Percentiles rank a stretch among this genome's conserved stretches.
Evolutionary conservation across 2,888 invertebrate species (phyloP).

Genomic region (Hyposoter didymator): DNA sequence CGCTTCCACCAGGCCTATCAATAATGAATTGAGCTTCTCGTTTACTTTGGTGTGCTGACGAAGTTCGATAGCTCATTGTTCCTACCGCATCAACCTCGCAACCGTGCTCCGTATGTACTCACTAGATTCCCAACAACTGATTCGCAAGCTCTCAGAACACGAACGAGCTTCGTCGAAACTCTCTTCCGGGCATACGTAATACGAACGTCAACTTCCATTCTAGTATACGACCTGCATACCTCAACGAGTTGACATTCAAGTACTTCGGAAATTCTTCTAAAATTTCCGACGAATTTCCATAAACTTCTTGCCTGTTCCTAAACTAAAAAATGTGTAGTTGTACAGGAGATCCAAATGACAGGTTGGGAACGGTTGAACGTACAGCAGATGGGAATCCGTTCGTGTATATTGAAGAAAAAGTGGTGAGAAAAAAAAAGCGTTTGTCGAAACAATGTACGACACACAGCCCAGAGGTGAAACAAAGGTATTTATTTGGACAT

Average conservation of each 20-base stretch:
- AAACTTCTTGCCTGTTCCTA: not conserved
- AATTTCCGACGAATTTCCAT: not conserved
- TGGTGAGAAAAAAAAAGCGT: not conserved
- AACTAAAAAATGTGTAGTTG: not conserved
- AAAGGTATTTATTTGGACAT: constrained; percentile 71
- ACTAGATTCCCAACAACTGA: constrained; percentile 43
- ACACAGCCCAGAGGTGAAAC: constrained; percentile 45
- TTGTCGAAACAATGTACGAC: constrained; percentile 18
- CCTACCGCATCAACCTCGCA: constrained; percentile 14
- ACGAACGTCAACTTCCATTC: constrained; percentile 1
- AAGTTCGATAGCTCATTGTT: constrained; percentile 55
- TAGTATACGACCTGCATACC: constrained; percentile 24
- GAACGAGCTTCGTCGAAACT: constrained; percentile 28
- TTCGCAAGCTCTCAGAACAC: constrained; percentile 44
- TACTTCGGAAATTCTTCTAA: not conserved
- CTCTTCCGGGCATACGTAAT: not conserved
- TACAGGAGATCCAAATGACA: not conserved
- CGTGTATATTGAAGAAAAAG: not conserved
- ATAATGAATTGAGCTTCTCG: constrained; percentile 59
- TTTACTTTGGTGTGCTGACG: constrained; percentile 57
- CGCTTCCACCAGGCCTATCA: constrained; percentile 52
- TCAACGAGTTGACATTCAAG: constrained; percentile 22
- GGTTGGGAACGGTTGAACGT: not conserved
- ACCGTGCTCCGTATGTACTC: constrained; percentile 18
- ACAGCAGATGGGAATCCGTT: not conserved